These are phyloP conservation scores for Hermaeophaga mercurialis DNA, from an alignment of 2,888 invertebrate genomes.

Conservation along the genomic window DNA sequence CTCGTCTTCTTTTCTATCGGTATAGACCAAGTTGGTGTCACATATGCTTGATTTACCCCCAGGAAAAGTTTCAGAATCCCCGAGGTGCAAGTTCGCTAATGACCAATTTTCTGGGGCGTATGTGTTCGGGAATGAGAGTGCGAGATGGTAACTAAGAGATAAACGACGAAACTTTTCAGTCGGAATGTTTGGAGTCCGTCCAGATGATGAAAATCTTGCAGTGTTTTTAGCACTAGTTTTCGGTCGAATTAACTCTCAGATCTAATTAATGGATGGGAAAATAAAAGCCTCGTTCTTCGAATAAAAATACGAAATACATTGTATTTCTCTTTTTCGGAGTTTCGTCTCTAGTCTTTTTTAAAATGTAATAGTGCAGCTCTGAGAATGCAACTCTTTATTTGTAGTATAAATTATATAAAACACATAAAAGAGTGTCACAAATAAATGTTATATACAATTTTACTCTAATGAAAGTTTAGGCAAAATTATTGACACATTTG, in stretches of 20 bases:
- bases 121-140: constrained; percentile 18
- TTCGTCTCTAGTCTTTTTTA: no score
- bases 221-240: constrained; percentile 4
- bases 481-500: no score
- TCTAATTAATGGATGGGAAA: constrained; percentile 15
- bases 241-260: constrained; percentile 8
- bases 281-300: not conserved
- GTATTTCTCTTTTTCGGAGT: no score
- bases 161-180: constrained; percentile 27
- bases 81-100: constrained; percentile 32
- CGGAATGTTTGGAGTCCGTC: constrained; percentile 7
- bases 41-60: constrained; percentile 22
- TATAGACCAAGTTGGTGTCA: constrained; percentile 6
- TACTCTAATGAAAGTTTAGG: no score
- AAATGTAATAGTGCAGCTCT: no score
- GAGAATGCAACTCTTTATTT: no score
- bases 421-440: no score
- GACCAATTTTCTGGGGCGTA: constrained; percentile 32
- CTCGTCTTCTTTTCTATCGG: not conserved
- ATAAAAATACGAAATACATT: no score
- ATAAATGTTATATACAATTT: no score
- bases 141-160: constrained; percentile 25
- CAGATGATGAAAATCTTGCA: constrained; percentile 11
- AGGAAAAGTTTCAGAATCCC: constrained; percentile 25
- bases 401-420: no score